phyloP scores from a whole-genome alignment of 2,797 vertebrate genomes.

The Hylomyscus alleni region DNA sequence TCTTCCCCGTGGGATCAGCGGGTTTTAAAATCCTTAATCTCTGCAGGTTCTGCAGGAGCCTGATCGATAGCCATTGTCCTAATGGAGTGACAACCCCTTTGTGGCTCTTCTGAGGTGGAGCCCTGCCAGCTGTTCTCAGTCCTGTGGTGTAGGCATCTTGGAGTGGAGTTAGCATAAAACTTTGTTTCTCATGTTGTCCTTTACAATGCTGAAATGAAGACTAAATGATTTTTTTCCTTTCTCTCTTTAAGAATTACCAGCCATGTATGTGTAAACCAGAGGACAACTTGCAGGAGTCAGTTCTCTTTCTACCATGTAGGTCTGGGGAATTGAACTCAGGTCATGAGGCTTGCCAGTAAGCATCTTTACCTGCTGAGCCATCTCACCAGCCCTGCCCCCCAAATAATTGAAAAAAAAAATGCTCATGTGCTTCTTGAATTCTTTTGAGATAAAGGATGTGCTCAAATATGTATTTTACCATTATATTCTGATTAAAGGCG shows the following conservation, averaged over 20 bases:
- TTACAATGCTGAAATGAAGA: slow-evolving; percentile 34
- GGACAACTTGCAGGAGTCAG: background rate
- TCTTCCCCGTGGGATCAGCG: slow-evolving; percentile 3
- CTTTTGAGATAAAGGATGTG: background rate
- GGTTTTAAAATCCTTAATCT: slow-evolving; percentile 42
- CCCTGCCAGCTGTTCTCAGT: slow-evolving; percentile 67
- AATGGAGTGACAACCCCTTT: slow-evolving; percentile 68
- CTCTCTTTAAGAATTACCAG: background rate
- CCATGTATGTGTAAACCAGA: background rate
- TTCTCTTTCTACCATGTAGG: background rate
- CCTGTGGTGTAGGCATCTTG: slow-evolving; percentile 44
- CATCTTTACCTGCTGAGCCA: background rate
- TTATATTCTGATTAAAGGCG: background rate
- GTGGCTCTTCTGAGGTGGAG: slow-evolving; percentile 72
- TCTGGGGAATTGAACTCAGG: background rate
- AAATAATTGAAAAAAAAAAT: background rate
- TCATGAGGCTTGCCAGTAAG: background rate
- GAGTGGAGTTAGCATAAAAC: slow-evolving; percentile 25
- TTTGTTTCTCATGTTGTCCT: slow-evolving; percentile 39
- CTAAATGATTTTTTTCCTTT: background rate
- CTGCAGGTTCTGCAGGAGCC: background rate
- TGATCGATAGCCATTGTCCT: slow-evolving; percentile 87
- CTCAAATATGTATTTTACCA: background rate
- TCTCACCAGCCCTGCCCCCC: background rate
- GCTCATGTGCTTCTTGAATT: background rate